Evolutionary conservation across 2,797 vertebrate species (phyloP).

Genomic region (Sebastes kiyomatsui): DNA sequence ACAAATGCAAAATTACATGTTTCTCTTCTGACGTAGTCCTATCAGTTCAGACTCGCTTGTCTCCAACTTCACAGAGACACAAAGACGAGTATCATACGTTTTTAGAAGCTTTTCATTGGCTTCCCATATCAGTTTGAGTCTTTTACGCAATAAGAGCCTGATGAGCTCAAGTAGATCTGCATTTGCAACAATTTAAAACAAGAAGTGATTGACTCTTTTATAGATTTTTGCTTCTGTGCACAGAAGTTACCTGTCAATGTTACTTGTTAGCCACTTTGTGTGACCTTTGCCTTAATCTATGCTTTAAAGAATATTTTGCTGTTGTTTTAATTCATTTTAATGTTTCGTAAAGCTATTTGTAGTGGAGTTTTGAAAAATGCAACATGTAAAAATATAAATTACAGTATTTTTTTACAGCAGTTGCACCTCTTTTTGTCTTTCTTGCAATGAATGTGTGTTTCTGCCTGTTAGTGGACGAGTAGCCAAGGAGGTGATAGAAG

Average conservation of each 20-base stretch:
- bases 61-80: not conserved
- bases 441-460: constrained; percentile 4
- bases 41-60: not conserved
- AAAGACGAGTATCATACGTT: not conserved
- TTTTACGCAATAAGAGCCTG: not conserved
- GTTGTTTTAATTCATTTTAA: not conserved
- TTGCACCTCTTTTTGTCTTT: not conserved
- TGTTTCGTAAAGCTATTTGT: not conserved
- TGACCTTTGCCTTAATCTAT: not conserved
- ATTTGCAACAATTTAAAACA: not conserved
- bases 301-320: not conserved
- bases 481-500: constrained; percentile 97
- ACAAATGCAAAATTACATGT: not conserved
- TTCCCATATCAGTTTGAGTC: not conserved
- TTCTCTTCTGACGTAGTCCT: not conserved
- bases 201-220: not conserved
- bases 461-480: constrained; percentile 88
- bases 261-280: not conserved
- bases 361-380: too few relatives aligned
- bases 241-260: not conserved
- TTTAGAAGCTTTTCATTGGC: not conserved
- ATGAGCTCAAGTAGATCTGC: not conserved
- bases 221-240: not conserved
- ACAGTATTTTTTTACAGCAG: not conserved
- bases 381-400: not conserved